These are phyloP conservation scores for Enteromius thamalakanensis DNA, from an alignment of 2,797 vertebrate genomes.

Conservation along the genomic window DNA sequence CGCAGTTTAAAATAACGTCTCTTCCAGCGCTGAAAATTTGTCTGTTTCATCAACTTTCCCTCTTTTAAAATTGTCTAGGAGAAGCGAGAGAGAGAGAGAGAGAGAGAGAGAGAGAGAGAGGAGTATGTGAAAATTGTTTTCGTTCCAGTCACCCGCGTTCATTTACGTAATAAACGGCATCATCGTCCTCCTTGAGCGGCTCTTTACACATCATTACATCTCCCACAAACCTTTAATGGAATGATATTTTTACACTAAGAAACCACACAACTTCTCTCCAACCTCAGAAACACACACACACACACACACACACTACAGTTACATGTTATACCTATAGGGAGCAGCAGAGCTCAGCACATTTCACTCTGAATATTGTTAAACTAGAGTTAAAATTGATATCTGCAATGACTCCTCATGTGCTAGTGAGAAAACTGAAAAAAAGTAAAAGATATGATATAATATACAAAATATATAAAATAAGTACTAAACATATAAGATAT, in stretches of 20 bases:
- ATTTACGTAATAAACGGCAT: neutral
- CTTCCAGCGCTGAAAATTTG: constrained; percentile 96
- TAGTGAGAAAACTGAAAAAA: neutral
- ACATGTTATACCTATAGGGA: neutral
- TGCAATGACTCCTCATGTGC: neutral
- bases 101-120: constrained; percentile 25
- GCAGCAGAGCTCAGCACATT: neutral
- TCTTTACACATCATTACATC: constrained; percentile 8
- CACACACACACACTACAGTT: neutral
- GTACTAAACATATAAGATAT: neutral
- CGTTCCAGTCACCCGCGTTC: neutral
- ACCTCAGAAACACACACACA: neutral
- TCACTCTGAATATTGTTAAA: neutral
- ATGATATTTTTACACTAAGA: neutral
- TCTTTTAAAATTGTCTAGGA: constrained; percentile 92
- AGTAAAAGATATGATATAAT: too few relatives aligned
- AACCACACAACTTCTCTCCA: neutral
- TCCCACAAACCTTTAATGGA: constrained; percentile 8
- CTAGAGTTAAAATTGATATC: neutral
- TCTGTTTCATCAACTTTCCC: constrained; percentile 94
- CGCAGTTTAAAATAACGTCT: constrained; percentile 96
- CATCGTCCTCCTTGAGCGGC: neutral
- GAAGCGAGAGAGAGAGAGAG: constrained; percentile 47
- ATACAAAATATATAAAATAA: too few relatives aligned
- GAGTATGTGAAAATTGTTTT: neutral